These are phyloP conservation scores for Pelosia muscerda DNA, from an alignment of 2,888 invertebrate genomes.

Conservation along the genomic window DNA sequence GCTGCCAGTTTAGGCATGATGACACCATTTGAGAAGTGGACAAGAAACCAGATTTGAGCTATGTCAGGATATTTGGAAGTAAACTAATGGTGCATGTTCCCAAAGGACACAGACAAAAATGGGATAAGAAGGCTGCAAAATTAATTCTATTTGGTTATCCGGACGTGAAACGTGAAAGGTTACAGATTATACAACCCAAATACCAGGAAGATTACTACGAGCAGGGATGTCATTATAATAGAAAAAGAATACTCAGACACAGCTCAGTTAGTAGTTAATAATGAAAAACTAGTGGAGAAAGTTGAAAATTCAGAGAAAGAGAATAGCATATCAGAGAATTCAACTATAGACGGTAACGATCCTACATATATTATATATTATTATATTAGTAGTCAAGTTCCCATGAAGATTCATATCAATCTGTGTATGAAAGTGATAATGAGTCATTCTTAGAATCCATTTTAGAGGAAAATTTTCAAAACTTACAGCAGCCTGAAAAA, in stretches of 20 bases:
- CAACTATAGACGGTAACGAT: neutral
- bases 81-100: slow-evolving; percentile 16
- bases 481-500: no score
- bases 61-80: slow-evolving; percentile 13
- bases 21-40: slow-evolving; percentile 18
- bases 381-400: no score
- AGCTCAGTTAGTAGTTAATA: neutral
- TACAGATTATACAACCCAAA: slow-evolving; percentile 16
- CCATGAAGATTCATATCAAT: neutral
- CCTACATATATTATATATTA: slow-evolving; percentile 2
- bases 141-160: slow-evolving; percentile 15
- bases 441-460: neutral
- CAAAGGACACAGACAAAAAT: slow-evolving; percentile 13
- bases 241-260: slow-evolving; percentile 4
- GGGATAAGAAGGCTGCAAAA: slow-evolving; percentile 26
- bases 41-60: slow-evolving; percentile 12
- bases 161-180: slow-evolving; percentile 17
- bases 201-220: neutral
- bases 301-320: neutral
- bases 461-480: neutral
- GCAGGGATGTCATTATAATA: slow-evolving; percentile 18
- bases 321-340: no score
- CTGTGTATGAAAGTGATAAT: neutral
- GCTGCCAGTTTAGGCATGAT: neutral
- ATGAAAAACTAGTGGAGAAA: neutral